Percentiles rank a stretch among this genome's conserved stretches.
These are phyloP conservation scores for Stenichneumon culpator DNA, from an alignment of 2,888 invertebrate genomes.

Conservation along the genomic window DNA sequence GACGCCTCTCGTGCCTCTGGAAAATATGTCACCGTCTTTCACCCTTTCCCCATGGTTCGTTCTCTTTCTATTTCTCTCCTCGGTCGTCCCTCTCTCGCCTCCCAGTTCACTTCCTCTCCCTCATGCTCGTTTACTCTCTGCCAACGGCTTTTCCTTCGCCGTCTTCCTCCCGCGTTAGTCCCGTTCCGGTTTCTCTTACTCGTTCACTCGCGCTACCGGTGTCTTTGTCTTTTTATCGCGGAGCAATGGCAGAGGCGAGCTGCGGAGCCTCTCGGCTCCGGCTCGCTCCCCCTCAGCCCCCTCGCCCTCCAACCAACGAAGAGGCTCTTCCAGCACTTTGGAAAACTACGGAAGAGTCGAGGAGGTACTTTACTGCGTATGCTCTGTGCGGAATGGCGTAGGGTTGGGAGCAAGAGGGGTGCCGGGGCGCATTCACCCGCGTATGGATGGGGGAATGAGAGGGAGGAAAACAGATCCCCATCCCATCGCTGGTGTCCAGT, in stretches of 20 bases:
- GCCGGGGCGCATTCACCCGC: conserved; percentile 33
- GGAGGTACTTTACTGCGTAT: conserved; percentile 59
- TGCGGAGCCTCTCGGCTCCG: conserved; percentile 13
- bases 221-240: background rate
- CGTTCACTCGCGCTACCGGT: background rate
- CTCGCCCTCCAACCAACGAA: conserved; percentile 30
- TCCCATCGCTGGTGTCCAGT: conserved; percentile 1
- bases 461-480: conserved; percentile 8
- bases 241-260: background rate
- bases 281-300: conserved; percentile 13
- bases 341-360: conserved; percentile 60
- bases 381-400: conserved; percentile 8
- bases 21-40: conserved; percentile 79
- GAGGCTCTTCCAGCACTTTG: conserved; percentile 60
- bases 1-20: conserved; percentile 67
- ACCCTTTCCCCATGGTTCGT: conserved; percentile 54
- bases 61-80: conserved; percentile 28
- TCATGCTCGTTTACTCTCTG: conserved; percentile 30
- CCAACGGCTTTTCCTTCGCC: conserved; percentile 38
- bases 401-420: conserved; percentile 6
- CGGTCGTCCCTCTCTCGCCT: conserved; percentile 33
- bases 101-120: background rate
- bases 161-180: background rate
- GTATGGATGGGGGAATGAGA: background rate
- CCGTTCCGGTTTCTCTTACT: conserved; percentile 16